Evolutionary conservation across 2,113 vertebrate species (phyloP).

Genomic region (Chionis minor): DNA sequence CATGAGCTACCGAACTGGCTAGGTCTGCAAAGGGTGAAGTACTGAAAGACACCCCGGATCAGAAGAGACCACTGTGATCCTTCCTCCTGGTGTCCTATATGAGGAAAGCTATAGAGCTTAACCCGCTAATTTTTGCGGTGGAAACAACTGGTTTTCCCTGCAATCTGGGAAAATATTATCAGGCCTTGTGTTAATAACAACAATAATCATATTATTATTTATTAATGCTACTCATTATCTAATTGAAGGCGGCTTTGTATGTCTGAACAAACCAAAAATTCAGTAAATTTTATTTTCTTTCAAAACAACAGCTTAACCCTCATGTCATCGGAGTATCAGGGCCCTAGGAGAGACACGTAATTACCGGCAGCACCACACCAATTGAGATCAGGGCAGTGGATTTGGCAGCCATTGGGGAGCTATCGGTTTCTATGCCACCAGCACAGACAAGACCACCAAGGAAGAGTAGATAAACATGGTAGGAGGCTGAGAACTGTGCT

Average conservation of each 20-base stretch:
- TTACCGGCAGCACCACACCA: slow-evolving; percentile 5
- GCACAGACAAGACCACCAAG: slow-evolving; percentile 50
- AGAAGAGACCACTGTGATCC: background rate
- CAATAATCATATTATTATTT: background rate
- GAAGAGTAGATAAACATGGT: slow-evolving; percentile 44
- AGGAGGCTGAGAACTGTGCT: slow-evolving; percentile 1
- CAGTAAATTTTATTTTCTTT: slow-evolving; percentile 21
- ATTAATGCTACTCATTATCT: background rate
- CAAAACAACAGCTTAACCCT: slow-evolving; percentile 28
- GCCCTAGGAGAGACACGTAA: background rate
- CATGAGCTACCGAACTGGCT: background rate
- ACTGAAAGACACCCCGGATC: background rate
- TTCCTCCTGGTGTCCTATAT: background rate
- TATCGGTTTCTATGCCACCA: slow-evolving; percentile 10
- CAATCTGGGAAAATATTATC: background rate
- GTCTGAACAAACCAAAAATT: background rate
- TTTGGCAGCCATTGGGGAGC: slow-evolving; percentile 31
- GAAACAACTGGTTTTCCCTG: background rate
- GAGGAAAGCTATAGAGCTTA: background rate
- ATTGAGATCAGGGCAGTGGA: background rate
- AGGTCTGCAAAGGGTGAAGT: background rate
- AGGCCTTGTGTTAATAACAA: background rate
- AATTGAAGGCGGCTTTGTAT: background rate
- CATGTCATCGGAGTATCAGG: background rate
- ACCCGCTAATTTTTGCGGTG: background rate